phyloP scores from a whole-genome alignment of 2,113 vertebrate species.

The Pantherophis guttatus region DNA sequence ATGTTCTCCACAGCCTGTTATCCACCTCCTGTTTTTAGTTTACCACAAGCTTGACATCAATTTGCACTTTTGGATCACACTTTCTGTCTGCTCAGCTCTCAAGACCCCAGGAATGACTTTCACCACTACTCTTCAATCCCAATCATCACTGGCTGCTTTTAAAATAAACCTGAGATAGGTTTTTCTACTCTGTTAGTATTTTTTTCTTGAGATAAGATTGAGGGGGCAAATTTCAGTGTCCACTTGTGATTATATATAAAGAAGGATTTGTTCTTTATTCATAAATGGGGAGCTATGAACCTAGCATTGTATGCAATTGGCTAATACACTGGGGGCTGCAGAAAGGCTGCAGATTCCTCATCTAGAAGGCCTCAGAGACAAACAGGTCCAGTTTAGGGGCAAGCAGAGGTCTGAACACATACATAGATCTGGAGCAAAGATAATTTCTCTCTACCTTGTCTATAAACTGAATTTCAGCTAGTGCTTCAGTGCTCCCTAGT shows the following conservation, averaged over 20 bases:
- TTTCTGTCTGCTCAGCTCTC: not conserved
- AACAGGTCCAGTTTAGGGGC: not conserved
- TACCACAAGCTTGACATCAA: not conserved
- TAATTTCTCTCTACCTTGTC: not conserved
- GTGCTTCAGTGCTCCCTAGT: conserved; percentile 59
- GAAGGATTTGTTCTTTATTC: not conserved
- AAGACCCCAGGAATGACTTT: not conserved
- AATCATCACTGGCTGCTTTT: not conserved
- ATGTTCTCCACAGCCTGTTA: not conserved
- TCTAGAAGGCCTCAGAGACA: not conserved
- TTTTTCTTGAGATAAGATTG: not conserved
- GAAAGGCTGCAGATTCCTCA: not conserved
- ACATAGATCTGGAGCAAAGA: not conserved
- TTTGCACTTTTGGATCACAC: not conserved
- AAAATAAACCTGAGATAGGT: not conserved
- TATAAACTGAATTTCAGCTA: not conserved
- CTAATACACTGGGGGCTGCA: not conserved
- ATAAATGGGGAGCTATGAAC: not conserved
- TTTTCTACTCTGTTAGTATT: not conserved
- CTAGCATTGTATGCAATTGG: not conserved
- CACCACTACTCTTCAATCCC: not conserved
- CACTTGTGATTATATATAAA: not conserved
- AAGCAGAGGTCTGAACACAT: not conserved
- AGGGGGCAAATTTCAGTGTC: not conserved
- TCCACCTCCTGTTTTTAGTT: not conserved